phyloP scores from a whole-genome alignment of 2,797 vertebrate genomes.

The Epinephelus malabaricus region DNA sequence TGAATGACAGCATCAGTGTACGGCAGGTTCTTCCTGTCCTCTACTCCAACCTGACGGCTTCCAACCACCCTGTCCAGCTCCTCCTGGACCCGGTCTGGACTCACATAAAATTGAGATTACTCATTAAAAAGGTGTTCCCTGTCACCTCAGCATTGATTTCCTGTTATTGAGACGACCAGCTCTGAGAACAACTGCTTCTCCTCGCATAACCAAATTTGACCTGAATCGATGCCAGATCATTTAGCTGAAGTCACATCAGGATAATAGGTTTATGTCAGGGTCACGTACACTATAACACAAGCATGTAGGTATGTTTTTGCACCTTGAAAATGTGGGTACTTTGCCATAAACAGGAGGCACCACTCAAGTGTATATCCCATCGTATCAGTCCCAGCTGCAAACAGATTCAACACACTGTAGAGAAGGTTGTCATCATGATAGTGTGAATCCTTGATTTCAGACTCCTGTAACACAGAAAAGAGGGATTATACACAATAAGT shows the following conservation, averaged over 20 bases:
- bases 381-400: conserved; percentile 77
- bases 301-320: neutral
- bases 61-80: conserved; percentile 46
- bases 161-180: too few species aligned
- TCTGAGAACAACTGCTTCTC: too few species aligned
- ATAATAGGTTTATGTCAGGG: too few species aligned
- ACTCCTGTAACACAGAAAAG: conserved; percentile 29
- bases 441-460: conserved; percentile 17
- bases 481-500: neutral
- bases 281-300: too few species aligned
- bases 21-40: conserved; percentile 73
- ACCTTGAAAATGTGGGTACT: conserved; percentile 79
- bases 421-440: conserved; percentile 73
- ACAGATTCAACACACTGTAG: conserved; percentile 56
- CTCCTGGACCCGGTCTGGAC: conserved; percentile 34
- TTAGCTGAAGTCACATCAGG: too few species aligned
- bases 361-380: conserved; percentile 68
- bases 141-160: too few species aligned
- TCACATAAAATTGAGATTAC: neutral
- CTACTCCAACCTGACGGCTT: conserved; percentile 48
- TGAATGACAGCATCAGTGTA: conserved; percentile 79
- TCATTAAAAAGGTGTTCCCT: too few species aligned
- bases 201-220: too few species aligned
- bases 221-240: too few species aligned
- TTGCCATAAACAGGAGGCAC: conserved; percentile 76